These are phyloP conservation scores for Diadema setosum DNA, from an alignment of 35 echinoderm and acorn worm genomes.

Conservation along the genomic window DNA sequence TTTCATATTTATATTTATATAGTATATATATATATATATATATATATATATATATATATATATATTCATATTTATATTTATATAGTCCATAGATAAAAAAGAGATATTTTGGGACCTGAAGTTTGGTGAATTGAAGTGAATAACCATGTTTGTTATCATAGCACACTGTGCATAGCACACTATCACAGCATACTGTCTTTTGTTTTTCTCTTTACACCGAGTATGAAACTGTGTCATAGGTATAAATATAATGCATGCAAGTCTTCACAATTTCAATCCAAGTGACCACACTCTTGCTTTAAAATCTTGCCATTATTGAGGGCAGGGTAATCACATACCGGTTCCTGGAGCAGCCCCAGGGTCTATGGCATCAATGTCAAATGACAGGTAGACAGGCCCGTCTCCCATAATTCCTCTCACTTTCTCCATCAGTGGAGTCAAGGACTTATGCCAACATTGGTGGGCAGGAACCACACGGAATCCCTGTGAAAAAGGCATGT, in stretches of 20 bases:
- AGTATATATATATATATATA: too few species aligned
- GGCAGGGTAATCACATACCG: conserved; percentile 44
- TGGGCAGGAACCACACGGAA: conserved; percentile 61
- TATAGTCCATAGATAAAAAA: too few species aligned
- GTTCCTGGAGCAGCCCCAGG: conserved; percentile 90
- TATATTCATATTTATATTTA: too few species aligned
- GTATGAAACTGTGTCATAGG: neutral
- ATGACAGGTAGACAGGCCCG: conserved; percentile 82
- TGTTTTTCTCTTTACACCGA: too few species aligned
- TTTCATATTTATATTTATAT: too few species aligned
- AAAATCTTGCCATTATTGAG: neutral
- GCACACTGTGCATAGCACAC: too few species aligned
- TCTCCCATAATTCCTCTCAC: conserved; percentile 89
- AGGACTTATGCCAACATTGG: conserved; percentile 89
- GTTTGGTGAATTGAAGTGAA: too few species aligned
- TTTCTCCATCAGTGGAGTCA: conserved; percentile 85
- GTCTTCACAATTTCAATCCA: neutral
- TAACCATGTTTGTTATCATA: too few species aligned
- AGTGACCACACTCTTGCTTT: neutral
- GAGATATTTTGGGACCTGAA: too few species aligned
- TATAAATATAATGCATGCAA: neutral
- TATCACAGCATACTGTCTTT: too few species aligned
- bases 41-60: too few species aligned
- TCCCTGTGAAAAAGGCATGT: conserved; percentile 44
- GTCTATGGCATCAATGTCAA: conserved; percentile 98